These are phyloP conservation scores for Calameuta pallipes DNA, from an alignment of 2,888 invertebrate species.

Conservation along the genomic window DNA sequence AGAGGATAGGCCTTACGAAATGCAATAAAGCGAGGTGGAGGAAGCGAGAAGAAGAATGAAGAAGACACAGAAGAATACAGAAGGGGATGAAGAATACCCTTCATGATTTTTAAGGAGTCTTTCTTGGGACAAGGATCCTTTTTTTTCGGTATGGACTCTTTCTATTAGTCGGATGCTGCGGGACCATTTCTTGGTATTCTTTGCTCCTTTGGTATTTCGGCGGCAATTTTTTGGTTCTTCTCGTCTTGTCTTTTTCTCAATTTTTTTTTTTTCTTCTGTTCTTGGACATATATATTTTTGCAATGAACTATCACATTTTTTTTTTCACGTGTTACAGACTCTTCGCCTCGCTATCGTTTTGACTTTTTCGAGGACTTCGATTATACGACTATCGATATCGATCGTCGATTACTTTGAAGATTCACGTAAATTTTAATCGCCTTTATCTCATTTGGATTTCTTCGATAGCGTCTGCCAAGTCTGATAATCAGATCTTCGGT, in stretches of 20 bases:
- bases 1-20: neutral
- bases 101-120: neutral
- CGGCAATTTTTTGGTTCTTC: neutral
- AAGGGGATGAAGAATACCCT: neutral
- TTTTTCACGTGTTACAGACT: slow-evolving; percentile 11
- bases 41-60: neutral
- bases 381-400: neutral
- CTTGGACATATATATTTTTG: too few relatives aligned
- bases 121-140: neutral
- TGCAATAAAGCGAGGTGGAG: neutral
- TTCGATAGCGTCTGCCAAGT: neutral
- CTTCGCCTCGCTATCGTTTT: slow-evolving; percentile 16
- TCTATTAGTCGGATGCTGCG: neutral
- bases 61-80: neutral
- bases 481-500: neutral
- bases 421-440: neutral
- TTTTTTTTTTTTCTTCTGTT: neutral
- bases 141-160: neutral
- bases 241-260: too few relatives aligned
- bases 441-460: neutral
- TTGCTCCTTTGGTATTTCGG: neutral
- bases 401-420: neutral
- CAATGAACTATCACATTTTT: neutral
- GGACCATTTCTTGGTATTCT: neutral
- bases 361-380: slow-evolving; percentile 4